These are phyloP conservation scores for Rhynchophorus ferrugineus DNA, from an alignment of 1,140 invertebrate genomes.

Conservation along the genomic window DNA sequence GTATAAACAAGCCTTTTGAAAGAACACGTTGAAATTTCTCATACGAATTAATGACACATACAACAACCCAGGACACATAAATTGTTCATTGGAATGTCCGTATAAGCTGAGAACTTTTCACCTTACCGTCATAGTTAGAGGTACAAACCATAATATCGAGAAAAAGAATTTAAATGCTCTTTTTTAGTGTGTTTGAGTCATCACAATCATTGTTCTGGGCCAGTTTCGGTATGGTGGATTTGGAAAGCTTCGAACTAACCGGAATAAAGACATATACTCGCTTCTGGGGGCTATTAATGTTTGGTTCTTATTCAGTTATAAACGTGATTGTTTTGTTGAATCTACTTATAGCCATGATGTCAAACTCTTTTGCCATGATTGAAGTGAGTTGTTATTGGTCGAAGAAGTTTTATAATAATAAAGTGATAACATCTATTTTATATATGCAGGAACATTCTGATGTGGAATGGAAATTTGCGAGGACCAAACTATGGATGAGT, in stretches of 20 bases:
- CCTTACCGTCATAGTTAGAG: no score
- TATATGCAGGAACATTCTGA: conserved; percentile 30
- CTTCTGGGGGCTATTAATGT: conserved; percentile 76
- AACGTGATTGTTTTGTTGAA: conserved; percentile 81
- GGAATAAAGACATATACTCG: conserved; percentile 71
- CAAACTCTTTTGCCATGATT: conserved; percentile 78
- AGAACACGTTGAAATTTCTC: no score
- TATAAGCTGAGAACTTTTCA: no score
- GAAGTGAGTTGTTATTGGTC: conserved; percentile 39
- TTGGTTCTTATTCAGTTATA: conserved; percentile 74
- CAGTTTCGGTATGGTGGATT: conserved; percentile 75
- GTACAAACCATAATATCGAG: no score
- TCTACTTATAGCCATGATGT: conserved; percentile 87
- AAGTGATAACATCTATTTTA: conserved; percentile 5
- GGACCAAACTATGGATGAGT: conserved; percentile 82
- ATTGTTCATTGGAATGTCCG: no score
- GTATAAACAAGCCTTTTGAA: no score
- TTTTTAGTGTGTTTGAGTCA: conserved; percentile 76
- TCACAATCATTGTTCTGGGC: conserved; percentile 87
- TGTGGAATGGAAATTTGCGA: conserved; percentile 76
- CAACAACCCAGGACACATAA: no score
- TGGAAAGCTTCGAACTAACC: conserved; percentile 69
- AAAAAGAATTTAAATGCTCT: background rate
- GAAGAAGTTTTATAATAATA: background rate
- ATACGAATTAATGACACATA: no score